phyloP scores from a whole-genome alignment of 2,888 invertebrate genomes.

The Cryptosula pallasiana region DNA sequence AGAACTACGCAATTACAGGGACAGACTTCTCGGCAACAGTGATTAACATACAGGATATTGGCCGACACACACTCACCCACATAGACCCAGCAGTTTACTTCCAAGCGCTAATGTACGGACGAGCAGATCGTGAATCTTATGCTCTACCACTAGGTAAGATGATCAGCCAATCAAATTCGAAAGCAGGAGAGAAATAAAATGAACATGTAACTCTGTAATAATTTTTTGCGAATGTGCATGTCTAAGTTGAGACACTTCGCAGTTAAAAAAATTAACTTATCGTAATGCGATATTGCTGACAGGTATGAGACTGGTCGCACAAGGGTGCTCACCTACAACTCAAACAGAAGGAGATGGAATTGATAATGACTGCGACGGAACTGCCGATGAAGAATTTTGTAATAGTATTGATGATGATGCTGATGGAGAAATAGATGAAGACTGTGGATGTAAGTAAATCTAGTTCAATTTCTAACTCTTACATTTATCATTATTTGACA shows the following conservation, averaged over 20 bases:
- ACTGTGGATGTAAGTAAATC: slow-evolving; percentile 8
- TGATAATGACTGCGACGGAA: slow-evolving; percentile 24
- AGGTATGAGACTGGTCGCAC: slow-evolving; percentile 18
- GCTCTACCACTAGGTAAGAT: slow-evolving; percentile 14
- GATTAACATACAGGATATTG: background rate
- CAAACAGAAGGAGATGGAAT: slow-evolving; percentile 14
- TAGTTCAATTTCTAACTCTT: background rate
- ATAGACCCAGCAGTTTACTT: background rate
- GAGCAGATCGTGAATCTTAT: slow-evolving; percentile 13
- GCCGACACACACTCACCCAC: slow-evolving; percentile 3
- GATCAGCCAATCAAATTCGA: too few relatives aligned
- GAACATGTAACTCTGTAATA: too few relatives aligned
- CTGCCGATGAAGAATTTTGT: slow-evolving; percentile 18
- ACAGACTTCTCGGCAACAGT: background rate
- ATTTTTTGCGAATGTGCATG: too few relatives aligned
- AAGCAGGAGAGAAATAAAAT: too few relatives aligned
- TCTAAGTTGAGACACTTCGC: too few relatives aligned
- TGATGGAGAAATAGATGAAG: slow-evolving; percentile 9
- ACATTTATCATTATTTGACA: too few relatives aligned
- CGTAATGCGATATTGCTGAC: background rate
- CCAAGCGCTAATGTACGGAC: slow-evolving; percentile 9
- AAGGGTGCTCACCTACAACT: background rate
- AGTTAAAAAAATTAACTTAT: too few relatives aligned
- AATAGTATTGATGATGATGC: slow-evolving; percentile 15
- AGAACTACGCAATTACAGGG: too few relatives aligned